Evolutionary conservation across 2,888 invertebrate genomes (phyloP).

Genomic region (Epirrhoe alternata): DNA sequence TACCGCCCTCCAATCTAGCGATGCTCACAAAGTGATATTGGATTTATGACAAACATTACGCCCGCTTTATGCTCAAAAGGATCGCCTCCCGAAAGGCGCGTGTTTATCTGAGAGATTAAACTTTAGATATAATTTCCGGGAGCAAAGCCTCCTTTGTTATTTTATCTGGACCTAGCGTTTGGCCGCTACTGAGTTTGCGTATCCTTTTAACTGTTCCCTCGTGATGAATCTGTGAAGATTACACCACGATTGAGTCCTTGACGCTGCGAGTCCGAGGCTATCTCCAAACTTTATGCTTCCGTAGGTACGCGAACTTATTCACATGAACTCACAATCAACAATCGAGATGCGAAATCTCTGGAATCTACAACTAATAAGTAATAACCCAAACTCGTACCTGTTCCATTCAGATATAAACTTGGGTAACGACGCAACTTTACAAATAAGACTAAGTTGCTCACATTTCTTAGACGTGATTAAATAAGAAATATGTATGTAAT

Average conservation of each 20-base stretch:
- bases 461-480: slow-evolving; percentile 47
- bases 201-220: slow-evolving; percentile 33
- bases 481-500: slow-evolving; percentile 62
- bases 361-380: slow-evolving; percentile 33
- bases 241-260: slow-evolving; percentile 28
- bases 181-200: slow-evolving; percentile 29
- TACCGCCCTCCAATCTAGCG: slow-evolving; percentile 53
- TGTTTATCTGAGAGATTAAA: slow-evolving; percentile 45
- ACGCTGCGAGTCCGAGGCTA: slow-evolving; percentile 10
- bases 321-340: slow-evolving; percentile 25
- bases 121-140: slow-evolving; percentile 43
- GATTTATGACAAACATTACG: slow-evolving; percentile 52
- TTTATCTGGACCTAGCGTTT: slow-evolving; percentile 40
- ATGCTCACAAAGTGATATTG: slow-evolving; percentile 55
- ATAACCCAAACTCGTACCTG: slow-evolving; percentile 31
- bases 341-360: slow-evolving; percentile 21
- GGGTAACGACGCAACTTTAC: slow-evolving; percentile 33
- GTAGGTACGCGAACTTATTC: slow-evolving; percentile 14
- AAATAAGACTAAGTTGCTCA: slow-evolving; percentile 36
- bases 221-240: slow-evolving; percentile 31
- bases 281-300: slow-evolving; percentile 8
- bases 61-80: slow-evolving; percentile 44
- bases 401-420: slow-evolving; percentile 31
- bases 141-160: slow-evolving; percentile 39
- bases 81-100: slow-evolving; percentile 43